These are phyloP conservation scores for Seriola dumerili DNA, from an alignment of 2,113 vertebrate genomes.

Conservation along the genomic window DNA sequence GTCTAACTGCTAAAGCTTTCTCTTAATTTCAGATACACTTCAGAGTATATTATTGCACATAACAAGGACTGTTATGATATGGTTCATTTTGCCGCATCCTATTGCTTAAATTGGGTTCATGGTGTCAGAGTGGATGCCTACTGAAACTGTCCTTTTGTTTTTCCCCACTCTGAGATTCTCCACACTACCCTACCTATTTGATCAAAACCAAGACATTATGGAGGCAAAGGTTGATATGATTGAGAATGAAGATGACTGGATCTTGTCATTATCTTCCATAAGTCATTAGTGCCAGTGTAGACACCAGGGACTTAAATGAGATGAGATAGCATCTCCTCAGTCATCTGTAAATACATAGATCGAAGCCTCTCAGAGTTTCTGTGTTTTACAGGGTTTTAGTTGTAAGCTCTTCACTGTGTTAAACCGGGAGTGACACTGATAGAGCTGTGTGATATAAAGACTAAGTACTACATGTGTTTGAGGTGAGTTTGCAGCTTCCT, in stretches of 20 bases:
- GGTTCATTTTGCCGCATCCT: neutral
- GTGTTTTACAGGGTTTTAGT: neutral
- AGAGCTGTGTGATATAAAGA: no score
- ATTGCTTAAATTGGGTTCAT: neutral
- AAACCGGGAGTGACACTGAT: neutral
- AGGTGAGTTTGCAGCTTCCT: no score
- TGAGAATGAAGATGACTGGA: slow-evolving; percentile 9
- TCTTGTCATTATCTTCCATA: slow-evolving; percentile 13
- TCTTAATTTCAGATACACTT: neutral
- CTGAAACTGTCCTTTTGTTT: neutral
- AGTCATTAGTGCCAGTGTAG: neutral
- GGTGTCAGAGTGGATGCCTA: neutral
- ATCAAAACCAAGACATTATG: neutral
- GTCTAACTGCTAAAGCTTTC: neutral
- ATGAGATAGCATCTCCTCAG: slow-evolving; percentile 6
- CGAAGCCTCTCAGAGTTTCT: neutral
- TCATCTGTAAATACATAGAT: slow-evolving; percentile 1
- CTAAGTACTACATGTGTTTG: no score
- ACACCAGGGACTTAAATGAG: neutral
- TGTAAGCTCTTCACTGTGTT: slow-evolving; percentile 1
- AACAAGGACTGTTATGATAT: neutral
- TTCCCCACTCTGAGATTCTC: neutral
- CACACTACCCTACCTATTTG: neutral
- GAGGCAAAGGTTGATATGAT: slow-evolving; percentile 5
- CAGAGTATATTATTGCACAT: neutral